Percentiles rank a stretch among this genome's conserved stretches.
phyloP scores from a whole-genome alignment of 2,888 invertebrate species.

The Dexiosoma caninum region DNA sequence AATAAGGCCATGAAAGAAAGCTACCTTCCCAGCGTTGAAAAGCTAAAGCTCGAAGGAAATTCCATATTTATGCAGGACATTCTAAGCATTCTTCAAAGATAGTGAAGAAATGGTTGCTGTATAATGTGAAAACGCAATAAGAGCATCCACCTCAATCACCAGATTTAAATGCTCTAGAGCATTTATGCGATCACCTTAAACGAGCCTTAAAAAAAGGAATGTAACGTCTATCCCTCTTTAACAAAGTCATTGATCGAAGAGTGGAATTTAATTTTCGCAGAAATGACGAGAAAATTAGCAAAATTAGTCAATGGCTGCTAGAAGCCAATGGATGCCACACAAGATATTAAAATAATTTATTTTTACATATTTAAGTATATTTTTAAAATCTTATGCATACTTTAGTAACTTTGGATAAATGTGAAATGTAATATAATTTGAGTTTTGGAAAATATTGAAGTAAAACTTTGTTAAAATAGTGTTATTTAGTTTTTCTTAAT shows the following conservation, averaged over 20 bases:
- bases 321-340: conserved; percentile 17
- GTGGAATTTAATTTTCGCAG: conserved; percentile 11
- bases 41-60: neutral
- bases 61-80: neutral
- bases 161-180: neutral
- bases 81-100: neutral
- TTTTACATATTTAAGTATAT: neutral
- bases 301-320: neutral
- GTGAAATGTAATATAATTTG: neutral
- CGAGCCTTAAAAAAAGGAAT: neutral
- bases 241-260: conserved; percentile 23
- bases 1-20: conserved; percentile 1
- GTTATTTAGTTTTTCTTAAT: neutral
- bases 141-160: conserved; percentile 2
- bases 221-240: neutral
- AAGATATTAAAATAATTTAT: conserved; percentile 6
- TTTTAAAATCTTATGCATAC: neutral
- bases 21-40: conserved; percentile 1
- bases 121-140: neutral
- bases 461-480: neutral
- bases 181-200: neutral
- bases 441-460: neutral
- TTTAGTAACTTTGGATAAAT: neutral
- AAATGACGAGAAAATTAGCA: conserved; percentile 17
- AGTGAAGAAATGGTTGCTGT: neutral